phyloP scores from a whole-genome alignment of 2,113 vertebrate species.

The Sardina pilchardus region DNA sequence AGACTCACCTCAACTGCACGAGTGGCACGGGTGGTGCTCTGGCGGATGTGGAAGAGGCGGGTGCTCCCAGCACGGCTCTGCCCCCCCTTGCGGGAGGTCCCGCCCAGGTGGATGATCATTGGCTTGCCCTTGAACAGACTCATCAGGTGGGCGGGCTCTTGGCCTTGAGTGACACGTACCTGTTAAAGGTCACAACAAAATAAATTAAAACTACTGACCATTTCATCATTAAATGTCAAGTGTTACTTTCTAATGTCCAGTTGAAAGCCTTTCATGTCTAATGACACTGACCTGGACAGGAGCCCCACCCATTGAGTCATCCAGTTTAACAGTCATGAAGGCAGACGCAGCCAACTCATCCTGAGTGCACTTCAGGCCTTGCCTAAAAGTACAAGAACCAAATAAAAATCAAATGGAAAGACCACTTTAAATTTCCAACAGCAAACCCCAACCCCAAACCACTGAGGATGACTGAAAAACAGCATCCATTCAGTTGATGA shows the following conservation, averaged over 20 bases:
- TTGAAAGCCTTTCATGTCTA: neutral
- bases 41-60: constrained; percentile 73
- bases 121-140: constrained; percentile 71
- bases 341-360: constrained; percentile 70
- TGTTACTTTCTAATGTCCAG: neutral
- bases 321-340: constrained; percentile 66
- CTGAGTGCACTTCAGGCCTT: constrained; percentile 65
- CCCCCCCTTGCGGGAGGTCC: constrained; percentile 63
- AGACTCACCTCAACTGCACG: constrained; percentile 74
- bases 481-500: no score
- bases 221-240: neutral
- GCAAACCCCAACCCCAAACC: no score
- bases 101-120: constrained; percentile 68
- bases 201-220: neutral
- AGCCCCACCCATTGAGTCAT: constrained; percentile 64
- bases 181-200: constrained; percentile 37
- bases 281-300: constrained; percentile 67
- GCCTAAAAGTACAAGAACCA: constrained; percentile 54
- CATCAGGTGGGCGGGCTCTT: constrained; percentile 74
- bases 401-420: neutral
- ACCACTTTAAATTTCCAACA: no score
- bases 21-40: constrained; percentile 59
- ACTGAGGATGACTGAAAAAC: no score
- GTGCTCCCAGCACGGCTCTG: constrained; percentile 50
- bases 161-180: constrained; percentile 76